phyloP scores from a whole-genome alignment of 2,113 vertebrate species.

The Salminus brasiliensis region DNA sequence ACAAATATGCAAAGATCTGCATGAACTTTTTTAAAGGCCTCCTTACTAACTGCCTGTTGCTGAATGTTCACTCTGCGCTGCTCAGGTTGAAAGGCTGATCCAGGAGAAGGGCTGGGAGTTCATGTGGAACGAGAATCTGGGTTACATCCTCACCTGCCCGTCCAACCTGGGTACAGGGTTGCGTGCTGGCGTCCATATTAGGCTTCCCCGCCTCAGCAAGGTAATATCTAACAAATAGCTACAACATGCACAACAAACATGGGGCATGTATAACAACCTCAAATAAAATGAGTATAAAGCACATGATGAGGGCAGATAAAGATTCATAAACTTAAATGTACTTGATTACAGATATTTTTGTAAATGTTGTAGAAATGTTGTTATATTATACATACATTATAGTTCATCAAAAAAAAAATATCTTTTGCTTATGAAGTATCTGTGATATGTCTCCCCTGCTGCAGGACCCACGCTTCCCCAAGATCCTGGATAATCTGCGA shows the following conservation, averaged over 20 bases:
- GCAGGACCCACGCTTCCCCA: conserved; percentile 88
- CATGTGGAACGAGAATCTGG: conserved; percentile 78
- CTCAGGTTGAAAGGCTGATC: conserved; percentile 77
- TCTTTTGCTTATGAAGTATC: no score
- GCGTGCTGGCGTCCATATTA: conserved; percentile 77
- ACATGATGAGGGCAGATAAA: neutral
- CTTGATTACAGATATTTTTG: neutral
- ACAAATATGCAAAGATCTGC: neutral
- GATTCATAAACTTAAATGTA: neutral
- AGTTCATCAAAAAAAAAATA: no score
- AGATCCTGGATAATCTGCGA: conserved; percentile 91
- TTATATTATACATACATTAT: no score
- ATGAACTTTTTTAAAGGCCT: neutral
- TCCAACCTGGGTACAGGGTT: conserved; percentile 79
- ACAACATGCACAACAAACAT: no score
- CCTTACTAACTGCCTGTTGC: neutral
- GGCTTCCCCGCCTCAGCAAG: conserved; percentile 77
- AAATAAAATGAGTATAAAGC: neutral
- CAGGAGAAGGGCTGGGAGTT: conserved; percentile 79
- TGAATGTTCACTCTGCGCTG: neutral
- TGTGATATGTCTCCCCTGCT: neutral
- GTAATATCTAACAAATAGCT: conserved; percentile 42
- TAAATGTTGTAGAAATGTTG: neutral
- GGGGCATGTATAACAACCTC: no score
- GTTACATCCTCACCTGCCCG: conserved; percentile 78